Conservation (phyloP, 2,797 vertebrate species). For the Malurus splendens region DNA sequence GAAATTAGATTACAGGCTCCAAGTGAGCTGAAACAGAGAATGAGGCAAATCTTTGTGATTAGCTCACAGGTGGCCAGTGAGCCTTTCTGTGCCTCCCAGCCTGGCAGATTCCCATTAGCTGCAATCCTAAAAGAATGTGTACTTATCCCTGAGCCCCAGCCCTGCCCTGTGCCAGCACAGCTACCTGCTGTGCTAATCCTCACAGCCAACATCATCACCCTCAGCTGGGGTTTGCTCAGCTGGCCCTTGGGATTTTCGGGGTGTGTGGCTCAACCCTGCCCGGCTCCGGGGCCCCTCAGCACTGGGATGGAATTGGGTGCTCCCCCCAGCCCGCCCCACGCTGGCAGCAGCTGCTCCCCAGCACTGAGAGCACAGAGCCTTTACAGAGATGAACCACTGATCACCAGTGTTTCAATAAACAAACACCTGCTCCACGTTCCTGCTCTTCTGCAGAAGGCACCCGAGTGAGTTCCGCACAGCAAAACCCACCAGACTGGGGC, state of each 20-base stretch:
- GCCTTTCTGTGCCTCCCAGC: constrained; percentile 66
- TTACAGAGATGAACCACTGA: not conserved
- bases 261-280: not conserved
- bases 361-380: not conserved
- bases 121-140: constrained; percentile 69
- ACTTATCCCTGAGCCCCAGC: constrained; percentile 72
- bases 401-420: not conserved
- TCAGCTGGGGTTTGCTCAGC: constrained; percentile 41
- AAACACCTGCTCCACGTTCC: rapidly evolving
- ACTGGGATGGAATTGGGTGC: not conserved
- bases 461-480: not conserved
- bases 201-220: constrained; percentile 38
- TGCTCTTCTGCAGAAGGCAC: not conserved
- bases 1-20: constrained; percentile 45
- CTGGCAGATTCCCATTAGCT: constrained; percentile 74
- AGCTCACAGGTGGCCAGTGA: constrained; percentile 42
- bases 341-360: not conserved
- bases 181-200: constrained; percentile 58
- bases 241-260: not conserved
- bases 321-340: not conserved
- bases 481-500: not conserved
- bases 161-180: constrained; percentile 48
- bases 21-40: constrained; percentile 10
- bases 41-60: constrained; percentile 18
- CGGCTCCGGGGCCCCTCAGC: not conserved